Conservation (phyloP, 2,888 invertebrate species). For the Lasioglossum vierecki region DNA sequence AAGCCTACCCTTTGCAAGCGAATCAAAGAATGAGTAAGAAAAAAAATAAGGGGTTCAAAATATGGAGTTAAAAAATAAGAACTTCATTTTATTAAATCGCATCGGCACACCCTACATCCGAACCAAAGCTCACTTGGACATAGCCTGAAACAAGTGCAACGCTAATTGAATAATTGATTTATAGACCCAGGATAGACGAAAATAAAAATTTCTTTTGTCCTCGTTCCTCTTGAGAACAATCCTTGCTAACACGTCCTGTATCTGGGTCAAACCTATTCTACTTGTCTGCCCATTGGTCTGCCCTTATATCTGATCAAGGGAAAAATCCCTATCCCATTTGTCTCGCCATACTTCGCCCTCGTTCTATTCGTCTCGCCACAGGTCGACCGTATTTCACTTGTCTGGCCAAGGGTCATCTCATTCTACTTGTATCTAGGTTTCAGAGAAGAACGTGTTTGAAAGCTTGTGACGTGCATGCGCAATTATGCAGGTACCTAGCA, state of each 20-base stretch:
- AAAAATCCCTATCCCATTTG: background rate
- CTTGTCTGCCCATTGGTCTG: background rate
- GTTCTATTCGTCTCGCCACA: background rate
- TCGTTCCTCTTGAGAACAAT: background rate
- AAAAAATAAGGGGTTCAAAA: too few relatives aligned
- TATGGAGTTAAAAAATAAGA: too few relatives aligned
- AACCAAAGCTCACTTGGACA: background rate
- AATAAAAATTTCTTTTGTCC: background rate
- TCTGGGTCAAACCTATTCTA: background rate
- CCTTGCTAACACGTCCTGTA: background rate
- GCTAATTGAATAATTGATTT: background rate
- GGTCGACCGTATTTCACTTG: background rate
- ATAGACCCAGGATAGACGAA: background rate
- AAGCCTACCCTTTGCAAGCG: background rate
- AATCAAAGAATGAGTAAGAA: too few relatives aligned
- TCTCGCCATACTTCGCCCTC: background rate
- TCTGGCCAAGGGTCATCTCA: background rate
- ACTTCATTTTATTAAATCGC: slow-evolving; percentile 1
- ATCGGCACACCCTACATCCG: background rate
- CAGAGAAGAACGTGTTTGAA: background rate
- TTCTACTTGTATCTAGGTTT: background rate
- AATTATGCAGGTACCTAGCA: background rate
- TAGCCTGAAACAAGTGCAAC: background rate
- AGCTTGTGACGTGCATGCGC: background rate
- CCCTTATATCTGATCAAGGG: background rate